phyloP scores from a whole-genome alignment of 2,888 invertebrate genomes.

The Hypomecis atomaria region DNA sequence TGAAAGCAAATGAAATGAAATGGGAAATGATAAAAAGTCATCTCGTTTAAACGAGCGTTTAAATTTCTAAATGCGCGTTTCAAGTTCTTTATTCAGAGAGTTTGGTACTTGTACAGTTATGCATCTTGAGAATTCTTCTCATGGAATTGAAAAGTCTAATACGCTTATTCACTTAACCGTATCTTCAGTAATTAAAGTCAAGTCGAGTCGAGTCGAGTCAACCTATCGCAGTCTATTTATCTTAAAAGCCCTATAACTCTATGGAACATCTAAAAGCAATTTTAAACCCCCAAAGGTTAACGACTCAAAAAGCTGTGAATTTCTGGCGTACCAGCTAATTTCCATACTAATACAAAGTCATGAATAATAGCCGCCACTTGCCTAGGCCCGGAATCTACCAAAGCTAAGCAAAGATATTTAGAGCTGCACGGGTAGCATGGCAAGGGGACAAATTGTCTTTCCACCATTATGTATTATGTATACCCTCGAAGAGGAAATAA shows the following conservation, averaged over 20 bases:
- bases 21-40: constrained; percentile 2
- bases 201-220: background rate
- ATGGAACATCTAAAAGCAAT: constrained; percentile 15
- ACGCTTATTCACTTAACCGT: background rate
- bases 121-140: no score
- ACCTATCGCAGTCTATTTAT: constrained; percentile 2
- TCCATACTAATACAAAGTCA: constrained; percentile 20
- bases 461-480: no score
- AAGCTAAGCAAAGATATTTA: no score
- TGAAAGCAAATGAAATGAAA: constrained; percentile 21
- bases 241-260: constrained; percentile 1
- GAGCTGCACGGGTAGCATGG: no score
- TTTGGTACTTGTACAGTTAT: no score
- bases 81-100: no score
- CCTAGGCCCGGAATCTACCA: no score
- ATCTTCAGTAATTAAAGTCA: constrained; percentile 2
- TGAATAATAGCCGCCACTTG: constrained; percentile 10
- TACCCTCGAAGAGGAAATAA: no score
- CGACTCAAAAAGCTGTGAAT: constrained; percentile 16
- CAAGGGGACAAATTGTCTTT: no score
- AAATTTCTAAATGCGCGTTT: no score
- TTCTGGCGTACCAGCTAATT: constrained; percentile 14
- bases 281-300: constrained; percentile 11
- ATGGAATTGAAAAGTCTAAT: background rate
- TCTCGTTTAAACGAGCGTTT: background rate